phyloP scores from a whole-genome alignment of 2,797 vertebrate species.

The Smutsia gigantea region DNA sequence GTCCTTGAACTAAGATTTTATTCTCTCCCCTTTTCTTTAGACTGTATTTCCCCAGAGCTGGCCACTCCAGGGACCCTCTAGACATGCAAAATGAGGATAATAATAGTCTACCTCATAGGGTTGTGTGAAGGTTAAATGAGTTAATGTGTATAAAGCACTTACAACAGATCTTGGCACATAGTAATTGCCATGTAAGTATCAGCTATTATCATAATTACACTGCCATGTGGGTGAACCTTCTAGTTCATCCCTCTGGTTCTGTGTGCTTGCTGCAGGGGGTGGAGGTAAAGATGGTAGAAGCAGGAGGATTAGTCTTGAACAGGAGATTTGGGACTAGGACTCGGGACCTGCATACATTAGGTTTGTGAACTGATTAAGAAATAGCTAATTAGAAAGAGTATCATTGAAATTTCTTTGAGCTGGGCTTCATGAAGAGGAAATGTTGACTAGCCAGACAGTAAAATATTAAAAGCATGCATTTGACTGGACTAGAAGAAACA shows the following conservation, averaged over 20 bases:
- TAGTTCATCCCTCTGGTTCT: neutral
- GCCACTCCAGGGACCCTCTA: slow-evolving; percentile 2
- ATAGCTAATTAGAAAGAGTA: neutral
- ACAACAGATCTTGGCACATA: neutral
- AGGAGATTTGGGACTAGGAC: neutral
- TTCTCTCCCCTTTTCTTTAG: neutral
- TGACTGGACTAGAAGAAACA: neutral
- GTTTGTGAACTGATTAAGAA: slow-evolving; percentile 6
- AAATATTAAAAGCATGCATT: slow-evolving; percentile 11
- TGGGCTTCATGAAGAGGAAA: neutral
- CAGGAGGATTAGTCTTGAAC: neutral
- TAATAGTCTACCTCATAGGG: neutral
- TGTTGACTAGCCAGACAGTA: neutral
- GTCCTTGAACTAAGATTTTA: neutral
- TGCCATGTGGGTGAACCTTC: neutral
- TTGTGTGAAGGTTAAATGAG: slow-evolving; percentile 52
- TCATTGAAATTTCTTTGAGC: neutral
- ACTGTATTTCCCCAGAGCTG: neutral
- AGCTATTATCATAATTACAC: slow-evolving; percentile 35
- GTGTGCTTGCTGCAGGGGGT: neutral
- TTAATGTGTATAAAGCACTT: slow-evolving; percentile 33
- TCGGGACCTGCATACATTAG: neutral
- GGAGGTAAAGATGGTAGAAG: neutral
- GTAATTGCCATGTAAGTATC: slow-evolving; percentile 35
- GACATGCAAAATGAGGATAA: slow-evolving; percentile 17